Conservation (phyloP, 2,797 vertebrate species). For the Cryptoprocta ferox region DNA sequence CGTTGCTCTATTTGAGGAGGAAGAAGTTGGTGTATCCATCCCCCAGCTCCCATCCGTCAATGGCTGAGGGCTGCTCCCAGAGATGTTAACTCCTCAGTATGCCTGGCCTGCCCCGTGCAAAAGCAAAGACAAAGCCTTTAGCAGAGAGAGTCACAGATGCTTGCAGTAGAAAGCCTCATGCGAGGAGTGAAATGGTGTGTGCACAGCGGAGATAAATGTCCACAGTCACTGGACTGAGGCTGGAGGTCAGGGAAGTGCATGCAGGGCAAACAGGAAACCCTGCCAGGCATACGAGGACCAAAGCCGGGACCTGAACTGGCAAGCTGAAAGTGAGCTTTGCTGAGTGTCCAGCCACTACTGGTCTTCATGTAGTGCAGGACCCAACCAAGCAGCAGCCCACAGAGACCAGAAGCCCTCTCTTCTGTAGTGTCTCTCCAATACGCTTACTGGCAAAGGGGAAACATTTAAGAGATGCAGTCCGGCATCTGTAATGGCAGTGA, state of each 20-base stretch:
- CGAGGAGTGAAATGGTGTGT: not conserved
- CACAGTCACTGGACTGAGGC: not conserved
- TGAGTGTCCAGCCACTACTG: not conserved
- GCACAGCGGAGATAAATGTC: not conserved
- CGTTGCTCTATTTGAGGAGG: not conserved
- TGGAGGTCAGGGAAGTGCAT: not conserved
- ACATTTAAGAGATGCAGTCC: not conserved
- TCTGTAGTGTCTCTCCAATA: not conserved
- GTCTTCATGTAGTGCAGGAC: not conserved
- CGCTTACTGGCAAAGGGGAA: not conserved
- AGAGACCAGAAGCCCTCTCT: not conserved
- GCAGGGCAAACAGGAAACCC: not conserved
- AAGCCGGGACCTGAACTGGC: not conserved
- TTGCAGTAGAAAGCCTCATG: not conserved
- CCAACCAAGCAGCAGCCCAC: not conserved
- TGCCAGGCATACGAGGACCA: not conserved
- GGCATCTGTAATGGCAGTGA: not conserved
- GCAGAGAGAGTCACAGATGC: not conserved
- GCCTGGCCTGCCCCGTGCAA: not conserved
- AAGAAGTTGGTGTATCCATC: not conserved
- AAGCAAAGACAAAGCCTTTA: not conserved
- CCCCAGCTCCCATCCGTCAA: not conserved
- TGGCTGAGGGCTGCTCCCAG: not conserved
- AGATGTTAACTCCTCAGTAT: not conserved
- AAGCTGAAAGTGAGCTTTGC: not conserved